Evolutionary conservation across 2,888 invertebrate species (phyloP).

Genomic region (Deroplatys truncata): DNA sequence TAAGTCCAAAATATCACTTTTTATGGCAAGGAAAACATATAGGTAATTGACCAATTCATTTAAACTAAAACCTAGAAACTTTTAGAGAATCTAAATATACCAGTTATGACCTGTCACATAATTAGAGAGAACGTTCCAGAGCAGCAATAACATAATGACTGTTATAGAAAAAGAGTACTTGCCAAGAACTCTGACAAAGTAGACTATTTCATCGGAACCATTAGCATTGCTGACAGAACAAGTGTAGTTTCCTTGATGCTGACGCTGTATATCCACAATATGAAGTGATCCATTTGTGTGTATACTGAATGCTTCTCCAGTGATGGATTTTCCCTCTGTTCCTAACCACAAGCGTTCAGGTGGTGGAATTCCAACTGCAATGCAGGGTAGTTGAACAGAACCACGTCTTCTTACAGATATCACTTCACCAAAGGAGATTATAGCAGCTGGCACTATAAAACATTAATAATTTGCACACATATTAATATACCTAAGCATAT

Average conservation of each 20-base stretch:
- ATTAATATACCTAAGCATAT: background rate
- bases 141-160: too few species aligned
- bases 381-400: slow-evolving; percentile 29
- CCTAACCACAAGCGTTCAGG: slow-evolving; percentile 36
- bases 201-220: slow-evolving; percentile 40
- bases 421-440: slow-evolving; percentile 32
- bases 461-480: background rate
- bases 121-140: too few species aligned
- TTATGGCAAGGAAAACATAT: too few species aligned
- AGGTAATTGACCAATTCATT: too few species aligned
- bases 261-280: slow-evolving; percentile 37
- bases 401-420: slow-evolving; percentile 27
- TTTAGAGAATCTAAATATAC: too few species aligned
- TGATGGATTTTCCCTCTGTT: slow-evolving; percentile 30
- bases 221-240: slow-evolving; percentile 39
- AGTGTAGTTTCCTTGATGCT: slow-evolving; percentile 41
- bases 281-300: slow-evolving; percentile 38
- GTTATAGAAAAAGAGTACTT: background rate
- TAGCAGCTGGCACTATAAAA: slow-evolving; percentile 32
- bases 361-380: slow-evolving; percentile 32
- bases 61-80: too few species aligned
- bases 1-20: too few species aligned
- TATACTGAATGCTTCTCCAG: slow-evolving; percentile 28
- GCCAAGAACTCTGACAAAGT: slow-evolving; percentile 39
- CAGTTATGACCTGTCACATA: too few species aligned